Conservation (phyloP, 2,797 vertebrate species). For the Channa striata region DNA sequence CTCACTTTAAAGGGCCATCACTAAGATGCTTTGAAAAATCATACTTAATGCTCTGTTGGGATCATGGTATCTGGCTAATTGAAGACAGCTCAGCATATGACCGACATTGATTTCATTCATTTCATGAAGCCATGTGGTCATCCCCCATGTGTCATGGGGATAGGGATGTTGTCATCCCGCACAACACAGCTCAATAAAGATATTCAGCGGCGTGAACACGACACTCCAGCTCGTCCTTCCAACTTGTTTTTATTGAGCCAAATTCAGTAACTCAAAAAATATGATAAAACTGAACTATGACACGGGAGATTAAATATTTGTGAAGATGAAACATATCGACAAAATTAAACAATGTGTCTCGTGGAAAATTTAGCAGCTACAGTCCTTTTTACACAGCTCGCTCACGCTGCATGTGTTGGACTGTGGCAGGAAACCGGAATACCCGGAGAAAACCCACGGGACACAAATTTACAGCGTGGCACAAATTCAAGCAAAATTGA, state of each 20-base stretch:
- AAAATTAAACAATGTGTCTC: too few relatives aligned
- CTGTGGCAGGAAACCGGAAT: too few relatives aligned
- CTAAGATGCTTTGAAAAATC: conserved; percentile 35
- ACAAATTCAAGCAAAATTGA: neutral
- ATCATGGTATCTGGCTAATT: conserved; percentile 48
- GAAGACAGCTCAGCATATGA: conserved; percentile 33
- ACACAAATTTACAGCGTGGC: too few relatives aligned
- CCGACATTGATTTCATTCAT: conserved; percentile 31
- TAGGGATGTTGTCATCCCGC: conserved; percentile 1
- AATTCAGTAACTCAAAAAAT: too few relatives aligned
- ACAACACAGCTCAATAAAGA: conserved; percentile 5
- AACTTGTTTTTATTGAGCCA: neutral
- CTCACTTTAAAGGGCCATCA: conserved; percentile 18
- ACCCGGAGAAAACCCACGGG: too few relatives aligned
- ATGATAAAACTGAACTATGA: neutral
- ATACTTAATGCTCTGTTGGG: conserved; percentile 29
- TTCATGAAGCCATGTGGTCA: conserved; percentile 27
- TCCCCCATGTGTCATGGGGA: conserved; percentile 7
- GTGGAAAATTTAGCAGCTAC: too few relatives aligned
- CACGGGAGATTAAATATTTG: too few relatives aligned
- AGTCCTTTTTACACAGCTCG: too few relatives aligned
- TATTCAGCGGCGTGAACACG: conserved; percentile 8
- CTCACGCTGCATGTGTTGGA: too few relatives aligned
- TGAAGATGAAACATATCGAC: too few relatives aligned
- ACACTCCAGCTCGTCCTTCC: neutral